Conservation (phyloP, 2,888 invertebrate species). For the Brachynemurus nebulosus region DNA sequence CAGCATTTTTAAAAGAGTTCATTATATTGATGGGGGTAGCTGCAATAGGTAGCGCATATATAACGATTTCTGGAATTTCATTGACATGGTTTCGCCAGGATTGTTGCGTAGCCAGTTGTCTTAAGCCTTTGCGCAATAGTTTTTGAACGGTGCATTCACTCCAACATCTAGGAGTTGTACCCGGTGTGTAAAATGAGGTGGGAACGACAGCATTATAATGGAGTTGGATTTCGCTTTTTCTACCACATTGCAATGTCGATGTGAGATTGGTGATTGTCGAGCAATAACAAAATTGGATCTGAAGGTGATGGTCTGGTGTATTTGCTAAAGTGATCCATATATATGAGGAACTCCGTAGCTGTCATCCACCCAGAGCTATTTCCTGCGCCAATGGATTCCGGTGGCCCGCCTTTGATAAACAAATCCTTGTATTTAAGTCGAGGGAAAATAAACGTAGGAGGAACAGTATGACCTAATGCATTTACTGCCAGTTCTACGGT, state of each 20-base stretch:
- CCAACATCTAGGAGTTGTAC: constrained; percentile 19
- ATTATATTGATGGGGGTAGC: constrained; percentile 12
- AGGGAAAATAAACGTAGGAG: constrained; percentile 23
- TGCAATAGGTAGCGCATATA: constrained; percentile 16
- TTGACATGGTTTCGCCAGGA: constrained; percentile 16
- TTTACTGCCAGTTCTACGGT: constrained; percentile 16
- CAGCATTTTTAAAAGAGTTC: constrained; percentile 18
- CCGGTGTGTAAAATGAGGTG: constrained; percentile 20
- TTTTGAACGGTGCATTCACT: constrained; percentile 18
- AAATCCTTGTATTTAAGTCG: constrained; percentile 18
- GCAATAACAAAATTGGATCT: constrained; percentile 20
- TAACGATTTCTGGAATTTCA: constrained; percentile 18
- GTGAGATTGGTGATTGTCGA: constrained; percentile 24
- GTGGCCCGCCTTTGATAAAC: constrained; percentile 21
- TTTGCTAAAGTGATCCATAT: constrained; percentile 23
- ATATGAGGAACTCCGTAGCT: constrained; percentile 18
- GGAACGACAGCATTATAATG: constrained; percentile 21
- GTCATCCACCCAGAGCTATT: constrained; percentile 25
- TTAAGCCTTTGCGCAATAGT: constrained; percentile 11
- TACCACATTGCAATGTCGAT: constrained; percentile 19
- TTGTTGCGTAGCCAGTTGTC: constrained; percentile 15
- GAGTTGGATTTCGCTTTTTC: constrained; percentile 19
- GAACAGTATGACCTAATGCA: constrained; percentile 19
- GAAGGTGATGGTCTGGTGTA: constrained; percentile 14
- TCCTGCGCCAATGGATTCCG: too few species aligned